These are phyloP conservation scores for Salvelinus alpinus DNA, from an alignment of 2,113 vertebrate species.

Conservation along the genomic window DNA sequence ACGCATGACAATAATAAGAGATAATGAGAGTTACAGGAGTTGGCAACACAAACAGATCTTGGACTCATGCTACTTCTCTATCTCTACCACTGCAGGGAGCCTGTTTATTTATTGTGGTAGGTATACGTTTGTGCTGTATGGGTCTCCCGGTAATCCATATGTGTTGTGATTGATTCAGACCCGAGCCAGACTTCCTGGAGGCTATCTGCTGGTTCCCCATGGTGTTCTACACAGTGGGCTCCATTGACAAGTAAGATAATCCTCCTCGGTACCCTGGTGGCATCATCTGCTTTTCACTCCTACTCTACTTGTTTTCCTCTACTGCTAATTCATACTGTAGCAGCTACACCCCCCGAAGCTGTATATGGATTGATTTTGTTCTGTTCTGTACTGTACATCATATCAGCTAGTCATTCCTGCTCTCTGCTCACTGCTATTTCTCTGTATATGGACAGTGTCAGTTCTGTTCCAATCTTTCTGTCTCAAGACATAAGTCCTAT, in stretches of 20 bases:
- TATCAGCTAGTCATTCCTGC: neutral
- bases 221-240: constrained; percentile 84
- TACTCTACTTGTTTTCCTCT: neutral
- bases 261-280: neutral
- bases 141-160: constrained; percentile 11
- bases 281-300: constrained; percentile 1
- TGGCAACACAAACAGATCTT: no score
- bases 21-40: no score
- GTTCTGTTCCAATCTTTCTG: no score
- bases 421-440: neutral
- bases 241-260: constrained; percentile 80
- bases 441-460: neutral
- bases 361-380: neutral
- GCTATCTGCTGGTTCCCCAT: constrained; percentile 85
- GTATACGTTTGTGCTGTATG: neutral
- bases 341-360: neutral
- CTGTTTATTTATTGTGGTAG: neutral
- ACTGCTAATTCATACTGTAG: neutral
- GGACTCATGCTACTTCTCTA: neutral
- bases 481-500: no score
- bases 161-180: constrained; percentile 68
- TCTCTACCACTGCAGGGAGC: neutral
- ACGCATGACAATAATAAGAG: no score
- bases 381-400: neutral
- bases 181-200: constrained; percentile 81